phyloP scores from a whole-genome alignment of 1,140 invertebrate species.

The Drosophila arawakana region DNA sequence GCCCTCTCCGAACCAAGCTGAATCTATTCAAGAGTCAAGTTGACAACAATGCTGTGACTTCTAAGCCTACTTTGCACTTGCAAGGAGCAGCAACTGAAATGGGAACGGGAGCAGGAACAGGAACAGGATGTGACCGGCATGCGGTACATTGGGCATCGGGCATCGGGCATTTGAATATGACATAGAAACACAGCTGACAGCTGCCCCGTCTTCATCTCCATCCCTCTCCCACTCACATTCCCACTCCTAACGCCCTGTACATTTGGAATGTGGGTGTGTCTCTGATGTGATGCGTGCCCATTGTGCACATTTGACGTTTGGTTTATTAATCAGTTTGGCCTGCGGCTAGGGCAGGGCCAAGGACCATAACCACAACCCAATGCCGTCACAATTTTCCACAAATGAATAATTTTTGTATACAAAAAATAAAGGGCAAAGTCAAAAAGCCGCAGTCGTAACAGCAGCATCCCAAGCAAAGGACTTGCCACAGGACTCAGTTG shows the following conservation, averaged over 20 bases:
- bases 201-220: conserved; percentile 51
- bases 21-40: conserved; percentile 76
- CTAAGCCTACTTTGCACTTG: conserved; percentile 69
- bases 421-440: conserved; percentile 63
- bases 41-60: conserved; percentile 69
- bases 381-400: conserved; percentile 73
- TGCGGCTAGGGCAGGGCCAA: conserved; percentile 54
- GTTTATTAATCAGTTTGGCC: conserved; percentile 84
- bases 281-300: conserved; percentile 66
- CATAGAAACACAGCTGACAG: conserved; percentile 77
- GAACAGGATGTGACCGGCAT: conserved; percentile 46
- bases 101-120: neutral
- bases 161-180: conserved; percentile 63
- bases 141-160: conserved; percentile 6
- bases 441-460: conserved; percentile 38
- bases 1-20: conserved; percentile 53
- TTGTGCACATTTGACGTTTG: conserved; percentile 83
- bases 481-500: conserved; percentile 10
- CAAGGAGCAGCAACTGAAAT: conserved; percentile 23
- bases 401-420: conserved; percentile 76
- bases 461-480: conserved; percentile 37
- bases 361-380: conserved; percentile 25
- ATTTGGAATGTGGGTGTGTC: conserved; percentile 19
- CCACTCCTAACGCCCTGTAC: neutral
- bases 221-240: neutral